Evolutionary conservation across 2,888 invertebrate genomes (phyloP).

Genomic region (Tipula helvola): DNA sequence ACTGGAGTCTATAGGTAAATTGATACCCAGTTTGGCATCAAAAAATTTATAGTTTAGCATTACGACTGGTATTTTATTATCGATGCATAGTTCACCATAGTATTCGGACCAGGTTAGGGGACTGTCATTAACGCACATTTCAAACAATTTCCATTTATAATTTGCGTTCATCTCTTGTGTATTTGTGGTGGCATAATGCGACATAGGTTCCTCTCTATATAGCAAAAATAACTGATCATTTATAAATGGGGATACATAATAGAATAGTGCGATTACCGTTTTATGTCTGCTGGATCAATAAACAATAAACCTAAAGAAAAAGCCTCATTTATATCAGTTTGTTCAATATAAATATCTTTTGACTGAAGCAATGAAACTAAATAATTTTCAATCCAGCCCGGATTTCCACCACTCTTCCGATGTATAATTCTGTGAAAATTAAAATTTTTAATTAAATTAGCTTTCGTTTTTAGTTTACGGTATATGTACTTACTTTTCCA

Average conservation of each 20-base stretch:
- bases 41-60: conserved; percentile 37
- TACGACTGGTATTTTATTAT: conserved; percentile 31
- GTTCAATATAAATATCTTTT: conserved; percentile 30
- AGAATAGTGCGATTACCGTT: conserved; percentile 5
- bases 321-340: conserved; percentile 23
- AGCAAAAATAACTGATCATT: background rate
- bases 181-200: background rate
- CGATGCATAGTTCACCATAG: background rate
- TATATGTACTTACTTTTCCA: conserved; percentile 42
- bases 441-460: background rate
- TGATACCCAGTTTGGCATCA: conserved; percentile 31
- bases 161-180: background rate
- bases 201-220: background rate
- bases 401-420: conserved; percentile 45
- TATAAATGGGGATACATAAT: background rate
- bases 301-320: conserved; percentile 26
- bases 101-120: background rate
- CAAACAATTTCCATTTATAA: background rate
- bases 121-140: background rate
- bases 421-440: conserved; percentile 38
- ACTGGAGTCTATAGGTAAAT: conserved; percentile 26
- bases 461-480: background rate
- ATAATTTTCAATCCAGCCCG: conserved; percentile 56
- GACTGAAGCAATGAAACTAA: conserved; percentile 45
- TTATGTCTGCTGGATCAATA: background rate